These are phyloP conservation scores for Thera obeliscata DNA, from an alignment of 2,888 invertebrate species.

Conservation along the genomic window DNA sequence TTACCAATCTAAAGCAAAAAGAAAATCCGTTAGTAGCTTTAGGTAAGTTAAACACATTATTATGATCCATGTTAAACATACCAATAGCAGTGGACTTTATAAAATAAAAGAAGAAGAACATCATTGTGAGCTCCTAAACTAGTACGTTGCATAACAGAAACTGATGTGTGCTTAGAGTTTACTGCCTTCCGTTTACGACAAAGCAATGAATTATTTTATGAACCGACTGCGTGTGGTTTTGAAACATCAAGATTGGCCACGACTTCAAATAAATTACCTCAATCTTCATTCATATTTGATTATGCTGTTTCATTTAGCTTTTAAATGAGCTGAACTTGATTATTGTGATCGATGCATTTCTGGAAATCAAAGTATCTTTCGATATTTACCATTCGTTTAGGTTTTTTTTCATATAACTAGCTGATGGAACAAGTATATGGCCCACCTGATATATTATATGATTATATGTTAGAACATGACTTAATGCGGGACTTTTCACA, in stretches of 20 bases:
- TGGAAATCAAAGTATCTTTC: not conserved
- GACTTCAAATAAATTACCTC: conserved; percentile 9
- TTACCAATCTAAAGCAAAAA: too few species aligned
- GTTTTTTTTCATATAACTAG: too few species aligned
- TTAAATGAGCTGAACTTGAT: not conserved
- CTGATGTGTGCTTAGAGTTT: conserved; percentile 45
- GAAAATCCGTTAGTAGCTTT: too few species aligned
- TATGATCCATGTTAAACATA: too few species aligned
- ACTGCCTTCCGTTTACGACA: conserved; percentile 46
- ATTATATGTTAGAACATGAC: too few species aligned
- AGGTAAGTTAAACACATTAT: too few species aligned
- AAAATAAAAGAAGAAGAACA: not conserved
- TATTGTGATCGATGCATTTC: not conserved
- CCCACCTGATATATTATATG: too few species aligned
- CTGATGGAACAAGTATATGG: too few species aligned
- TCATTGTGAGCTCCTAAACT: conserved; percentile 1
- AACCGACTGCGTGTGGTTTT: conserved; percentile 38
- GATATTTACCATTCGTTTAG: not conserved
- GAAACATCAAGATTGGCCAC: conserved; percentile 12
- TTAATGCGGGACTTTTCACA: too few species aligned
- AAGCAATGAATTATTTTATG: conserved; percentile 50
- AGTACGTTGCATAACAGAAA: conserved; percentile 34
- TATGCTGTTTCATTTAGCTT: not conserved
- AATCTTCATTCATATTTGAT: not conserved
- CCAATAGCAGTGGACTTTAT: too few species aligned